Evolutionary conservation across 2,888 invertebrate genomes (phyloP).

Genomic region (Cataglyphis livida): DNA sequence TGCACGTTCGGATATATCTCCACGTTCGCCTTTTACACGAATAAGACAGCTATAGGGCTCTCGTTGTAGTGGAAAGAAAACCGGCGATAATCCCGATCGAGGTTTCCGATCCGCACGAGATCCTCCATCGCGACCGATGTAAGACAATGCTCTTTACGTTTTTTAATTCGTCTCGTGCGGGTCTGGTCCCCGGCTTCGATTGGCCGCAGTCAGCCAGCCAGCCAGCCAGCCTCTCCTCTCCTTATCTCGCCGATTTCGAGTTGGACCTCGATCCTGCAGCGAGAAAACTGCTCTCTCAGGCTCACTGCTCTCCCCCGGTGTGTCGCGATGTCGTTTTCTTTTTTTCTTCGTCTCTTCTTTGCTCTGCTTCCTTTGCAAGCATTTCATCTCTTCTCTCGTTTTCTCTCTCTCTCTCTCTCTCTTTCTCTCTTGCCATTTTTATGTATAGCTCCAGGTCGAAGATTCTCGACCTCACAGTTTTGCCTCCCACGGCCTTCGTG

Average conservation of each 20-base stretch:
- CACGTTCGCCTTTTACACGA: not conserved
- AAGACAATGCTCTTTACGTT: slow-evolving; percentile 56
- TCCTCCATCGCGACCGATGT: slow-evolving; percentile 15
- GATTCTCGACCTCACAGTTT: slow-evolving; percentile 47
- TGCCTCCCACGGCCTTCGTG: not conserved
- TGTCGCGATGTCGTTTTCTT: slow-evolving; percentile 27
- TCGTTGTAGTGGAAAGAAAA: slow-evolving; percentile 3
- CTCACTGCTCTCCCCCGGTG: slow-evolving; percentile 2
- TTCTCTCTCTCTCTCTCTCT: not conserved
- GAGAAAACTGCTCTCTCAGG: slow-evolving; percentile 2
- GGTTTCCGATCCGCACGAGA: not conserved
- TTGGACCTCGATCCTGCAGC: slow-evolving; percentile 24
- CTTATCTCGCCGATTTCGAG: slow-evolving; percentile 28
- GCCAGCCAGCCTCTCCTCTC: slow-evolving; percentile 10
- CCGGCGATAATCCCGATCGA: not conserved
- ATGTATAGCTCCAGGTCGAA: slow-evolving; percentile 34
- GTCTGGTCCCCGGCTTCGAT: not conserved
- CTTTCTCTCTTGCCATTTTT: slow-evolving; percentile 21
- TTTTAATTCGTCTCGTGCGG: slow-evolving; percentile 51
- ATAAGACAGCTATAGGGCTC: not conserved
- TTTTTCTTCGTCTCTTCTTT: slow-evolving; percentile 1
- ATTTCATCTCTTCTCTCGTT: slow-evolving; percentile 52
- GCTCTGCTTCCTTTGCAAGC: slow-evolving; percentile 43
- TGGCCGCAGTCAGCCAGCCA: slow-evolving; percentile 11
- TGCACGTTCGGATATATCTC: slow-evolving; percentile 15